Base-by-base conservation (phyloP, 2,113 vertebrate genomes). In the Bagarius yarrelli region DNA sequence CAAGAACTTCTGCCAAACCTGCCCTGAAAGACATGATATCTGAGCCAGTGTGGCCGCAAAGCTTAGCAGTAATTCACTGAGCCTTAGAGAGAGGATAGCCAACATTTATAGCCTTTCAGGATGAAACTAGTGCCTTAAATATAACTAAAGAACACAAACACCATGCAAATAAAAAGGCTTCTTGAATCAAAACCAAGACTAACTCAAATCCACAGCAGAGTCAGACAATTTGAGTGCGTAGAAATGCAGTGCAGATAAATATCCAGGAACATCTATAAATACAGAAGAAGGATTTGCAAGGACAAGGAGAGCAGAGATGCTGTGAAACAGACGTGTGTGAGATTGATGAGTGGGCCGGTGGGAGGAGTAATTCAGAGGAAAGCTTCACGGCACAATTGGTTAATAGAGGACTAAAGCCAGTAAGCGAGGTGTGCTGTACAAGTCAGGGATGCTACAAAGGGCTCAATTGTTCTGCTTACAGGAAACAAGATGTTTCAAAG, bases 301-400 rank as follows among this genome's bases (percentile, higher is more conserved):
- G 32, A 60, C 53, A 40, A 40, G 16, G 79, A 85, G 75, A 76
- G 84, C 85, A 85, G 76, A 85, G 85, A 86, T 84, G 79, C 88
- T 87, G 89, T 87, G 89, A 90, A 91, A 90, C 88, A 78, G 90
- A 88, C 85, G 72, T 30, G 27, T 36, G 82, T 50, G 56, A 93
- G 92, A 94, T 91, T 89, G 91, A 93, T 91, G 87, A 86, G 78
- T 64, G 86, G 85, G 80, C 72, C 88, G 87, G 87, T 85, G 91
- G 92, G 91, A 92, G 92, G 89, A 91, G 89, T 91, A 91, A 93
- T 93, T 90, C 91, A 89, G 88, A 94, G 89, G 88, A 93, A 90
- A 93, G 90, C 89, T 90, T 87, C 85, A 89, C 80, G 66, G 89
- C 91, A 91, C 92, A 92, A 93, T 93, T 93, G 92, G 91, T 93